phyloP scores from a whole-genome alignment of 2,797 vertebrate genomes.

The Alcedo quadribrachys region DNA sequence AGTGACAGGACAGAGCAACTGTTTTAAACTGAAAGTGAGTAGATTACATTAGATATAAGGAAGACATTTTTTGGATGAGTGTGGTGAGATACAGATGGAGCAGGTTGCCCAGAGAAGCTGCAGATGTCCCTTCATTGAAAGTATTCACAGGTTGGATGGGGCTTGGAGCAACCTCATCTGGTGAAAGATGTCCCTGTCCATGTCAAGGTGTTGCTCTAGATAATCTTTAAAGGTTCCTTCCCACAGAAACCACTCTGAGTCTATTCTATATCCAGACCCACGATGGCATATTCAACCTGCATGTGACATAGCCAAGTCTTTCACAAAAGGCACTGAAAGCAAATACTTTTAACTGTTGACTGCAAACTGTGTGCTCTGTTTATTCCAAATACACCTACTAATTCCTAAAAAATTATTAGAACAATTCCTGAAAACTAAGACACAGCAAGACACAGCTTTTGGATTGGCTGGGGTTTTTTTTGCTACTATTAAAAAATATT shows the following conservation, averaged over 20 bases:
- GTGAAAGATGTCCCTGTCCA: neutral
- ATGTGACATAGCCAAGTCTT: neutral
- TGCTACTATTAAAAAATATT: neutral
- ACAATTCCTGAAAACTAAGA: neutral
- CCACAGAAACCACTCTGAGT: neutral
- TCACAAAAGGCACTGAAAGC: neutral
- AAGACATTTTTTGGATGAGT: neutral
- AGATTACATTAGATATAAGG: neutral
- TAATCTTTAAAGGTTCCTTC: neutral
- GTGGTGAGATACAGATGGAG: neutral
- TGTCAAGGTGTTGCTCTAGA: neutral
- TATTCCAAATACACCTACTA: neutral
- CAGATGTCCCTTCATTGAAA: too few relatives aligned
- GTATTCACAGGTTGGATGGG: neutral
- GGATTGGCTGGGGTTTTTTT: too few relatives aligned
- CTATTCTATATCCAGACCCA: neutral
- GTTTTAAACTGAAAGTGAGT: neutral
- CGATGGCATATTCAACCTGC: neutral
- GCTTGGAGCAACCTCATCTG: neutral
- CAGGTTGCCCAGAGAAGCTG: neutral
- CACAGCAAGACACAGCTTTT: neutral
- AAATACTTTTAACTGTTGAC: neutral
- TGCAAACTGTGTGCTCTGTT: neutral
- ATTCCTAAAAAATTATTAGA: neutral
- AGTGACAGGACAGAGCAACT: neutral